Evolutionary conservation across 2,888 invertebrate genomes (phyloP), one percentile per base, ranked within the genome.

Genomic region (Drosophila pegasa): DNA sequence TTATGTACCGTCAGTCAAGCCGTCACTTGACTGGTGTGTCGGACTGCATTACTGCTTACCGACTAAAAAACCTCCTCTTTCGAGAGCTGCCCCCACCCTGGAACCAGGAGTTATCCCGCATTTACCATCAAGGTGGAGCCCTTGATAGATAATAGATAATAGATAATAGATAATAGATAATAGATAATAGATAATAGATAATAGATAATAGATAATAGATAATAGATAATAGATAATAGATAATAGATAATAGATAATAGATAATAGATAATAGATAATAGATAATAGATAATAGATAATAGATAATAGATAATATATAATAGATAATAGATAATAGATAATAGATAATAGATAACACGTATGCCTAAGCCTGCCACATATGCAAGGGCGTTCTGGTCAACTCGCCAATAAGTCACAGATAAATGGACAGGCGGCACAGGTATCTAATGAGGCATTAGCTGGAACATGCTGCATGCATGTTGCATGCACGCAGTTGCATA

Each of bases 241-340:
- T 40, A 25, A 22, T 41, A 43, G n/a, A n/a, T 43, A 43, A 22
- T 43, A 43, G n/a, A 31, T 8, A 7, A 8, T 31, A 31, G 9
- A 33, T 25, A 25, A 25, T 25, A 25, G 5, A 25, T 25, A 25
- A 3, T 25, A 25, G 3, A 25, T 4, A 4, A 25, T 4, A 4
- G 5, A 40, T 40, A 40, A 40, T 40, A 40, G 20, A 40, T 40
- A 40, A 40, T 40, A 40, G 20, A 40, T 40, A 40, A 25, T 25
- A 25, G 5, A 25, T 25, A 25, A 25, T 25, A 4, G 5, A 25
- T 25, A 25, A 25, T 25, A 25, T 25, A 25, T 25, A 25, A 25
- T 25, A 25, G 5, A 25, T 25, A 25, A 25, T 25, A 25, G 5
- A 25, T 3, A 25, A 25, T 25, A 25, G 5, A 25, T 25, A 25